Evolutionary conservation across 2,888 invertebrate genomes (phyloP), one percentile per base, ranked within the genome.

Genomic region (Cheilosia pagana): DNA sequence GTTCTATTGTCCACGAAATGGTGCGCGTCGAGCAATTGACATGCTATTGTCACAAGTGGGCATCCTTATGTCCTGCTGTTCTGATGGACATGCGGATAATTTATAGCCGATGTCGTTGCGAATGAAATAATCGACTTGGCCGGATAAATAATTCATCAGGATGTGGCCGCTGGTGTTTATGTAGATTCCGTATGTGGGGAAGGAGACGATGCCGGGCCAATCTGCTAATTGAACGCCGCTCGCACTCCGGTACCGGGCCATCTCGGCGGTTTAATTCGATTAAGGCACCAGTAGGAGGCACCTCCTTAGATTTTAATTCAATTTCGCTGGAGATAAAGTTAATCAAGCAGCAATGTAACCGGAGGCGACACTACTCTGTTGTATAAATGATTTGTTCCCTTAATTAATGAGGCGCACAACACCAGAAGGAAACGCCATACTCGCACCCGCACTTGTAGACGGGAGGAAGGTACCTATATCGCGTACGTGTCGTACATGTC

Each of bases 11-110:
- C 72, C 67, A 21, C 39, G 59, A 62, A 41, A 59, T 45, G 63
- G 65, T 59, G 48, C 52, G 79, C 75, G 75, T 85, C 39, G 71
- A 60, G 43, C 85, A 81, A 85, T 85, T 85, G 85, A 85, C 85
- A 85, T 85, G 85, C 81, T 62, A 76, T 85, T 85, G 85, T 85
- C 81, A 85, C 85, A 85, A 76, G 71, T 71, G 71, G 65, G 63
- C 70, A 81, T 85, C 81, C 75, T 81, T 85, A 85, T 85, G 83
- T 85, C 85, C 85, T 81, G 53, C 65, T 41, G 41, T 23, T 35
- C 35, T 81, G 85, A 85, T 85, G 81, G 85, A 85, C 81, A 85
- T 81, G 85, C 81, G 75, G 81, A 75, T 85, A 81, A 85, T 85
- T 81, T 85, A 85, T 85, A 81, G 83, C 74, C 83, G 23, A 52